Conservation (phyloP, 2,888 invertebrate genomes). For the Hydroisotoma schaefferi region DNA sequence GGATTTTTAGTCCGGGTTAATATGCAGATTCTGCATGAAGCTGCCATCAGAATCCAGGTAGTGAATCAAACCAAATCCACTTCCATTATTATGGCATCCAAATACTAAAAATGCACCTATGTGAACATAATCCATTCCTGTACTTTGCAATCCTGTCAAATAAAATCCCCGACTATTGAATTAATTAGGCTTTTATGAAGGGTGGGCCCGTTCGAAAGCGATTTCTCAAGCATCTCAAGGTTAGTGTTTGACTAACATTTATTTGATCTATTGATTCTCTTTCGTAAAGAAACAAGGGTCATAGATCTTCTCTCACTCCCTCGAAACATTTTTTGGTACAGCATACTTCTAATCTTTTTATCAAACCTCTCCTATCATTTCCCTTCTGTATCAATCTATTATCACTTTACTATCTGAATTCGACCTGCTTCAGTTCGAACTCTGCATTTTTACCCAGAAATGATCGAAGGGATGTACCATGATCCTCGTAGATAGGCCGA, state of each 20-base stretch:
- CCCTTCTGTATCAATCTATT: too few species aligned
- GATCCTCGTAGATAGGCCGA: too few species aligned
- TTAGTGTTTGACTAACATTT: neutral
- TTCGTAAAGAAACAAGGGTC: neutral
- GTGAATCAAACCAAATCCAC: neutral
- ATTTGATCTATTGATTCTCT: neutral
- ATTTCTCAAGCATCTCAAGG: neutral
- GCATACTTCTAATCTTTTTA: too few species aligned
- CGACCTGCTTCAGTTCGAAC: too few species aligned
- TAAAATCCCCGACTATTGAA: constrained; percentile 2
- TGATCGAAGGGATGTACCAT: too few species aligned
- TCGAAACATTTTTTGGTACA: too few species aligned
- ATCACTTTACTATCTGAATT: too few species aligned
- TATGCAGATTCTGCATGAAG: constrained; percentile 21
- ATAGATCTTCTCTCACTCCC: neutral
- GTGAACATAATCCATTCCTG: too few species aligned
- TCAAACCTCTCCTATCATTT: too few species aligned
- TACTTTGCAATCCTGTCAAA: too few species aligned
- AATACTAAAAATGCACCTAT: constrained; percentile 12
- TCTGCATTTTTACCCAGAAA: too few species aligned
- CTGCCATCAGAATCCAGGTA: constrained; percentile 34
- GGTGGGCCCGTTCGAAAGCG: constrained; percentile 12
- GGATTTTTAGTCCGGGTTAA: constrained; percentile 33
- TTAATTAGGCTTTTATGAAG: constrained; percentile 9
- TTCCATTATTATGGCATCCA: neutral